phyloP scores from a whole-genome alignment of 2,113 vertebrate species.

The Tyrannus savana region DNA sequence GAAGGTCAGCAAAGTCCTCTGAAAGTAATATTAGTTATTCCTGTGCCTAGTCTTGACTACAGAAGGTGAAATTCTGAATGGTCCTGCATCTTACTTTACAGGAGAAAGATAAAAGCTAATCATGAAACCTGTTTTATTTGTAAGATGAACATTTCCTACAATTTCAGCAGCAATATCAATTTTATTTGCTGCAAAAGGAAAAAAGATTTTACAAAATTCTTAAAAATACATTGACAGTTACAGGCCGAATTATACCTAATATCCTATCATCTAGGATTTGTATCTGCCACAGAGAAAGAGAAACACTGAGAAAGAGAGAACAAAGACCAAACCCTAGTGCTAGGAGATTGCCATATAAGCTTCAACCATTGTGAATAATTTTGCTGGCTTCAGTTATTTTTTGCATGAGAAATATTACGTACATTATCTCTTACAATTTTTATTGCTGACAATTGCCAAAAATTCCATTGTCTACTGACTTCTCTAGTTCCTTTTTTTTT shows the following conservation, averaged over 20 bases:
- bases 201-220: not conserved
- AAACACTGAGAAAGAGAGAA: not conserved
- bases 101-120: not conserved
- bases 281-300: not conserved
- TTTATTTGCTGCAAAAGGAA: not conserved
- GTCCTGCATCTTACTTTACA: not conserved
- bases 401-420: not conserved
- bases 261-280: not conserved
- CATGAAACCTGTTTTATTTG: not conserved
- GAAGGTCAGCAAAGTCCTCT: not conserved
- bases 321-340: not conserved
- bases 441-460: not conserved
- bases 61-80: not conserved
- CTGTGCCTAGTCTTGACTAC: not conserved
- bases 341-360: not conserved
- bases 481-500: not conserved
- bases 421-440: not conserved
- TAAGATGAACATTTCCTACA: not conserved
- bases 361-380: not conserved
- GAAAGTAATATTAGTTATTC: not conserved
- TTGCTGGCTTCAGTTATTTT: not conserved
- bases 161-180: not conserved
- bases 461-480: not conserved
- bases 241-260: not conserved
- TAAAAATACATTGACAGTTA: not conserved